Evolutionary conservation across 2,797 vertebrate species (phyloP).

Genomic region (Propithecus perrieri): DNA sequence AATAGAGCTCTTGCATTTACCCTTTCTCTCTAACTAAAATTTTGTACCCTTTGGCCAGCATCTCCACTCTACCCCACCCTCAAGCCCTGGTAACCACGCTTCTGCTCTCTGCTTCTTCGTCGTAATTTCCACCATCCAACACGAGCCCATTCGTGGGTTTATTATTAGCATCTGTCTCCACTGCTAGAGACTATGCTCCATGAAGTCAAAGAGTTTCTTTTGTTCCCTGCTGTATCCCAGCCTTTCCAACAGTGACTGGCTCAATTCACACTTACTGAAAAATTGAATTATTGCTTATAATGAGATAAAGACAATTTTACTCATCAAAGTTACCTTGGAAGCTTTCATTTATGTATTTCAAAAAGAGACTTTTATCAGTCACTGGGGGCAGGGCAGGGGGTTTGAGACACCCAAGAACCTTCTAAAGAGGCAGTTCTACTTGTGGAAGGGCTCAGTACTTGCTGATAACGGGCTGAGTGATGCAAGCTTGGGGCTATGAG

Average conservation of each 20-base stretch:
- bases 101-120: background rate
- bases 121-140: background rate
- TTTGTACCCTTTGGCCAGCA: background rate
- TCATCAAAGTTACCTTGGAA: background rate
- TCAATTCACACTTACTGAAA: background rate
- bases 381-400: background rate
- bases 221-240: background rate
- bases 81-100: no score
- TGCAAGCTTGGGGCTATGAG: background rate
- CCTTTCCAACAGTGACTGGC: background rate
- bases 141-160: background rate
- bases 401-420: conserved; percentile 11
- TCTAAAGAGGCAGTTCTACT: background rate
- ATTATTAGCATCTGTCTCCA: background rate
- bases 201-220: background rate
- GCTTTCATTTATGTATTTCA: background rate
- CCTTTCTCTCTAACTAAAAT: background rate
- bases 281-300: conserved; percentile 10
- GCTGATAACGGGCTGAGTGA: background rate
- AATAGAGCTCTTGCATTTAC: background rate
- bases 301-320: background rate
- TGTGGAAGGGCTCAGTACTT: background rate
- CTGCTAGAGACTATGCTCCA: background rate
- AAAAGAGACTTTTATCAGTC: background rate
- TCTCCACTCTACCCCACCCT: background rate